A percentile compares a stretch with the other conserved stretches of the same genome.
Conservation (phyloP, 2,888 invertebrate genomes). For the Amiota minor region DNA sequence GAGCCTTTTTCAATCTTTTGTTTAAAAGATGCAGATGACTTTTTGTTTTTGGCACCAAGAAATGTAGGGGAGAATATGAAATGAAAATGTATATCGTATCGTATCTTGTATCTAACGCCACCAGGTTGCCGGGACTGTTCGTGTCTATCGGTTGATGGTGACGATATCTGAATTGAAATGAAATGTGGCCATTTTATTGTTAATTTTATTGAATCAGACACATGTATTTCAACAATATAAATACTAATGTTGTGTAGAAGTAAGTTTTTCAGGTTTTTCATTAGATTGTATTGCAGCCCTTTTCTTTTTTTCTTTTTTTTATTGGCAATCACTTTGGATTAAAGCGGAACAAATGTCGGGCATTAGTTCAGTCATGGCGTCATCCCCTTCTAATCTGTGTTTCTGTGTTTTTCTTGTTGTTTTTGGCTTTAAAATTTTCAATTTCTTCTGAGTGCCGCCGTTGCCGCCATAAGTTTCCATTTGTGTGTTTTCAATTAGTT, state of each 20-base stretch:
- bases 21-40: not conserved
- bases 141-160: not conserved
- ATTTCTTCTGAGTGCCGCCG: slow-evolving; percentile 29
- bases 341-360: slow-evolving; percentile 50
- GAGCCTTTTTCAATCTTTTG: not conserved
- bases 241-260: not conserved
- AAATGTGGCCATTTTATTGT: slow-evolving; percentile 43
- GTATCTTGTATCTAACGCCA: not conserved
- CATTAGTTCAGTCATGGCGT: slow-evolving; percentile 20
- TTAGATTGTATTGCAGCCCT: slow-evolving; percentile 49
- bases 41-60: slow-evolving; percentile 2
- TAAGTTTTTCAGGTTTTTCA: slow-evolving; percentile 33
- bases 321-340: slow-evolving; percentile 62
- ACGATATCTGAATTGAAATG: slow-evolving; percentile 2
- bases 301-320: slow-evolving; percentile 58
- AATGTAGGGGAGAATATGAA: not conserved
- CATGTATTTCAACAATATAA: too few relatives aligned
- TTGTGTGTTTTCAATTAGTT: slow-evolving; percentile 41
- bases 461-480: slow-evolving; percentile 53
- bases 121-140: not conserved
- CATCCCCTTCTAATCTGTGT: slow-evolving; percentile 18
- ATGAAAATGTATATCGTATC: not conserved
- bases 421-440: not conserved
- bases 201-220: not conserved
- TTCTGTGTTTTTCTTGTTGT: not conserved